Evolutionary conservation across 2,113 vertebrate species (phyloP), one percentile per base, ranked within the genome.

Genomic region (Polypterus senegalus): DNA sequence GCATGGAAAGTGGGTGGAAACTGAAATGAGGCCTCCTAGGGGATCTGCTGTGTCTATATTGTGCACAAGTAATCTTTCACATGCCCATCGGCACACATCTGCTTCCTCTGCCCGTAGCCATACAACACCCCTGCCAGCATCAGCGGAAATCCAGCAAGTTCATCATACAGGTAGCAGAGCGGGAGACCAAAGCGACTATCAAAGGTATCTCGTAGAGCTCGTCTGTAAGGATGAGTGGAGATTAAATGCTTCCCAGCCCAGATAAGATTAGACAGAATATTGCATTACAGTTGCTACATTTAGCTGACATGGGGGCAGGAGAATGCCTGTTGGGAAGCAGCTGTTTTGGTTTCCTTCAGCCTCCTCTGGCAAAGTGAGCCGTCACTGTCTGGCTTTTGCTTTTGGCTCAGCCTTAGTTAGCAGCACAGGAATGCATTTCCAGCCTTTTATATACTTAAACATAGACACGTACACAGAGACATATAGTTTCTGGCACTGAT

Each of bases 201-300:
- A 58, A 58, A 58, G 56, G 56, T 58, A 58, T 64, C 58, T 58
- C 47, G 8, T 46, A 48, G 47, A 58, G 56, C 55, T 53, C 47
- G 56, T 59, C 61, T 70, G 61, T 62, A 47, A 71, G 62, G 60
- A 59, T 48, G 58, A 71, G 47, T 58, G 43, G 54, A 73, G 66
- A 76, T 73, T 57, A 76, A 76, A 72, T 61, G 61, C 47, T 60
- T 66, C 61, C 65, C 52, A 66, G 58, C 63, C 66, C 49, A 49
- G 52, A 66, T 48, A 57, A 68, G 74, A 73, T 71, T 10, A 58
- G 63, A 71, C 71, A 62, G 66, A 55, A 58, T 49, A 46, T 49
- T 64, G 49, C 54, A 48, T 67, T 62, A 71, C 69, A 70, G 71
- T 69, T 69, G 67, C 62, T 66, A 62, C 57, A 27, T 56, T 48